Conservation (phyloP, 2,888 invertebrate species). For the Mechanitis messenoides region DNA sequence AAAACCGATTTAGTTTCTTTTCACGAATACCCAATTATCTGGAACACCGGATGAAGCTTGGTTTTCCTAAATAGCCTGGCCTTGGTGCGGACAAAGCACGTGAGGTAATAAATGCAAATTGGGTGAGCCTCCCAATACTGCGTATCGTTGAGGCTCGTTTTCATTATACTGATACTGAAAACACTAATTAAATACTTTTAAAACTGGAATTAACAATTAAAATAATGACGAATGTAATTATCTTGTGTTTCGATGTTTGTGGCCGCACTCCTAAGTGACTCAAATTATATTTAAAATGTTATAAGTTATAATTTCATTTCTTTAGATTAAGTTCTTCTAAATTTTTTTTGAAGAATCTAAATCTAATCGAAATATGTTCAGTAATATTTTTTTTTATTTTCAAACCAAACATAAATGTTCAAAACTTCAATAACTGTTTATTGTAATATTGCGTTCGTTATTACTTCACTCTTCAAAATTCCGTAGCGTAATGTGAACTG, state of each 20-base stretch:
- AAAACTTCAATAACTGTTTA: no score
- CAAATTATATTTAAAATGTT: no score
- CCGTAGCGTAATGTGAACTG: constrained; percentile 16
- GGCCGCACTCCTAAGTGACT: no score
- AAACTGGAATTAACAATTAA: neutral
- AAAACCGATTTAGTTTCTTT: constrained; percentile 18
- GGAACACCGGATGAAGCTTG: constrained; percentile 35
- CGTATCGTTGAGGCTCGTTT: constrained; percentile 23
- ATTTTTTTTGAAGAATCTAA: no score
- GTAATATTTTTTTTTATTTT: no score
- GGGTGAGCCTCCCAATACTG: constrained; percentile 34
- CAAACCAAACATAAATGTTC: no score
- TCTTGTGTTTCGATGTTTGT: no score
- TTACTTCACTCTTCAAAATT: neutral
- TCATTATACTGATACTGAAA: constrained; percentile 8
- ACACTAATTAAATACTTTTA: neutral
- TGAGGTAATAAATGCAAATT: constrained; percentile 63
- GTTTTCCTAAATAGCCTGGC: constrained; percentile 43
- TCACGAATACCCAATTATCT: constrained; percentile 29
- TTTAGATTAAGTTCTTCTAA: no score
- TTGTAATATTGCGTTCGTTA: no score
- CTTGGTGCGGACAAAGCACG: constrained; percentile 44
- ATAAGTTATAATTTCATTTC: no score
- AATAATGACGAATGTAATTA: neutral
- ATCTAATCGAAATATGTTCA: no score